These are phyloP conservation scores for Deilephila porcellus DNA, from an alignment of 2,888 invertebrate genomes.

Conservation along the genomic window DNA sequence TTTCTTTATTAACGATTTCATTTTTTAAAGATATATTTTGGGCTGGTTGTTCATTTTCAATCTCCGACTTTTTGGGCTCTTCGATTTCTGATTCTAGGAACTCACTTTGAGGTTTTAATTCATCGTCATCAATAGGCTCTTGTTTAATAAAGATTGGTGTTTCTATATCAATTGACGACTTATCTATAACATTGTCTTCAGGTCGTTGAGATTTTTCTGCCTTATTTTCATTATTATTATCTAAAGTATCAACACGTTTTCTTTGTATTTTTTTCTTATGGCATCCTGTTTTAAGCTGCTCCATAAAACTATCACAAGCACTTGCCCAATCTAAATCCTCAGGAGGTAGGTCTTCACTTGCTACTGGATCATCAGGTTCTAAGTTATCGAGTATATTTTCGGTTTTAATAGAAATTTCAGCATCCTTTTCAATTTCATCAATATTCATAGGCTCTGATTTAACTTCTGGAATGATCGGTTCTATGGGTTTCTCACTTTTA, in stretches of 20 bases:
- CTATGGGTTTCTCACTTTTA: constrained; percentile 85
- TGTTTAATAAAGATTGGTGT: constrained; percentile 57
- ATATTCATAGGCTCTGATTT: constrained; percentile 88
- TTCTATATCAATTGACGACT: constrained; percentile 36
- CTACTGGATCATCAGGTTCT: constrained; percentile 44
- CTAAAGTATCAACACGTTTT: constrained; percentile 73
- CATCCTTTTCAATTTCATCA: constrained; percentile 86
- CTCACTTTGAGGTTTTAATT: constrained; percentile 47
- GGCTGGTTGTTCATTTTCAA: constrained; percentile 30
- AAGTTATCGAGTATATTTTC: constrained; percentile 61
- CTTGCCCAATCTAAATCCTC: constrained; percentile 86
- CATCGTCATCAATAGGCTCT: constrained; percentile 73
- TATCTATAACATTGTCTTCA: constrained; percentile 38
- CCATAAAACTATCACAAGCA: constrained; percentile 91
- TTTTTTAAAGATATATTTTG: constrained; percentile 11
- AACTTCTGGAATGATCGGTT: constrained; percentile 82
- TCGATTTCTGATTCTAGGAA: constrained; percentile 32
- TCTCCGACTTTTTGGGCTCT: constrained; percentile 33
- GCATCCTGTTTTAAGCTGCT: constrained; percentile 87
- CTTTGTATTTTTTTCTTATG: constrained; percentile 84
- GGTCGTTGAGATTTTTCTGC: constrained; percentile 42
- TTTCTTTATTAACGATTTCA: constrained; percentile 4
- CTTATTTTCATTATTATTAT: constrained; percentile 57
- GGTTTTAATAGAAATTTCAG: constrained; percentile 74
- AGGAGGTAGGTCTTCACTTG: constrained; percentile 37